Conservation (phyloP, 30 jellyfish, hydroid and myxozoan genomes). For the Mastigias papua region DNA sequence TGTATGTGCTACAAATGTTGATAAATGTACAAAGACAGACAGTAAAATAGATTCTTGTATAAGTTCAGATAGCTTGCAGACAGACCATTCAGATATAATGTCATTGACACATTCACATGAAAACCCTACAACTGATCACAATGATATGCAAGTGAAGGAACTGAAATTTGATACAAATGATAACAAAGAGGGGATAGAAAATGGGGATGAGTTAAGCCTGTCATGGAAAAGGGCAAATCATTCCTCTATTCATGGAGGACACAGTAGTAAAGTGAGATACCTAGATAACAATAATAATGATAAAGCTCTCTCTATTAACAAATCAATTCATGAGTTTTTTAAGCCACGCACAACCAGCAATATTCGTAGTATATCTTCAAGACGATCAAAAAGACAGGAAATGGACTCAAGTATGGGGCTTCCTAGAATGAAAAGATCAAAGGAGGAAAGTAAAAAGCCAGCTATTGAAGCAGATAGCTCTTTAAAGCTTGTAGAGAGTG, state of each 20-base stretch:
- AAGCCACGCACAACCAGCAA: not conserved
- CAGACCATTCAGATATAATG: not conserved
- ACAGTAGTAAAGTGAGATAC: constrained; percentile 8
- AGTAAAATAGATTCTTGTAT: not conserved
- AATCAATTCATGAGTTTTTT: constrained; percentile 23
- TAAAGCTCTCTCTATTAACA: not conserved
- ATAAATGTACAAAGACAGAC: not conserved
- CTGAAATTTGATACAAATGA: not conserved
- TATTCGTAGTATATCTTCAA: not conserved
- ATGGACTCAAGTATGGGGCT: not conserved
- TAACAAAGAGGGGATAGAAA: not conserved
- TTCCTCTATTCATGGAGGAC: not conserved
- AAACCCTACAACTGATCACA: not conserved
- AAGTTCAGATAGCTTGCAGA: not conserved
- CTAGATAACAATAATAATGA: constrained; percentile 1
- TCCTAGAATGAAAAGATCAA: constrained; percentile 2
- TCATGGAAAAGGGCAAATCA: constrained; percentile 32
- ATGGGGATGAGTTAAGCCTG: not conserved
- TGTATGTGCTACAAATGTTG: not conserved
- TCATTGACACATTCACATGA: not conserved
- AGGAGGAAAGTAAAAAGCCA: not conserved
- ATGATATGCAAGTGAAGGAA: not conserved
- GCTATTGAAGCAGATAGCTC: not conserved
- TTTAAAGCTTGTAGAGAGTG: not conserved
- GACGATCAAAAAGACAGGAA: constrained; percentile 34